Percentiles rank a stretch among this genome's conserved stretches.
Conservation (phyloP, 2,888 invertebrate species). For the Chrysolina americana region DNA sequence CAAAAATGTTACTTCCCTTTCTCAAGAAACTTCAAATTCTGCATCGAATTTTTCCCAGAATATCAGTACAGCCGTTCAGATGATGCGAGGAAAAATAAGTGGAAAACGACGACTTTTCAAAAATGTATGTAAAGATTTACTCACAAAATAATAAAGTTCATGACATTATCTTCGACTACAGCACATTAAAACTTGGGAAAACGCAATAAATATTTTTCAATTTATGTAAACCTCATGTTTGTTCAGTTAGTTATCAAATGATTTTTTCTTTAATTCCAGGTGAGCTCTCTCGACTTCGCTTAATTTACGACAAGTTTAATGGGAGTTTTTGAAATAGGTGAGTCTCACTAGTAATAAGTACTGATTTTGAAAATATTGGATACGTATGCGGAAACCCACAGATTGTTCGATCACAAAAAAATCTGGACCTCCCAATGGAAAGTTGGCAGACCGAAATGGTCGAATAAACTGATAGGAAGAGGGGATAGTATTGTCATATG, state of each 20-base stretch:
- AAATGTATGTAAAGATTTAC: constrained; percentile 12
- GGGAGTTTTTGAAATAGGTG: neutral
- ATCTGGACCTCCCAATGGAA: too few relatives aligned
- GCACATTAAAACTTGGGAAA: constrained; percentile 17
- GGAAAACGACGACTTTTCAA: neutral
- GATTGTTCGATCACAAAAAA: too few relatives aligned
- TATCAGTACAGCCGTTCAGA: too few relatives aligned
- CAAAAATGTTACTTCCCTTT: too few relatives aligned
- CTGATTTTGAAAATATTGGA: too few relatives aligned
- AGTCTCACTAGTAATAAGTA: neutral
- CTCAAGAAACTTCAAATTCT: too few relatives aligned
- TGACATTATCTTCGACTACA: constrained; percentile 42
- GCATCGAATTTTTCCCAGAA: too few relatives aligned
- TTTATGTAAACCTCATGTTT: neutral
- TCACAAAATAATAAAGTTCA: constrained; percentile 34
- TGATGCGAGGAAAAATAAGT: neutral
- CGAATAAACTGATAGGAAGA: too few relatives aligned
- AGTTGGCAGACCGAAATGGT: too few relatives aligned
- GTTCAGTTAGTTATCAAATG: neutral
- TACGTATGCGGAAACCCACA: too few relatives aligned
- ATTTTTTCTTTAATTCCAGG: neutral
- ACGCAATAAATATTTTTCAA: constrained; percentile 31
- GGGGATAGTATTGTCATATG: too few relatives aligned
- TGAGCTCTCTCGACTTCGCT: neutral
- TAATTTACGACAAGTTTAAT: too few relatives aligned